phyloP scores from a whole-genome alignment of 2,888 invertebrate species.

The Amphipyra berbera region DNA sequence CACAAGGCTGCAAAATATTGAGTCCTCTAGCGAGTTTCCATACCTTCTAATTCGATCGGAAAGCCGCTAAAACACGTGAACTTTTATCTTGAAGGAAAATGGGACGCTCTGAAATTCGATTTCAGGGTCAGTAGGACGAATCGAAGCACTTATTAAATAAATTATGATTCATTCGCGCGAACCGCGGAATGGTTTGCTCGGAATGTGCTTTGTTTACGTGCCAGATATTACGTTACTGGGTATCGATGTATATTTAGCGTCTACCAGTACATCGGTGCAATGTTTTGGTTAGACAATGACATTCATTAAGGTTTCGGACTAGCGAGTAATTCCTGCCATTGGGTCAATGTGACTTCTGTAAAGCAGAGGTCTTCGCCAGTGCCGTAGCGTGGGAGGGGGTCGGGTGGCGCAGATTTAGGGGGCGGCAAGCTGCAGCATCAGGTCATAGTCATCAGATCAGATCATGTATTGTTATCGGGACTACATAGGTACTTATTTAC shows the following conservation, averaged over 20 bases:
- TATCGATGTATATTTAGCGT: constrained; percentile 43
- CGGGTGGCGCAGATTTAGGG: too few relatives aligned
- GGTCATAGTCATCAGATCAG: too few relatives aligned
- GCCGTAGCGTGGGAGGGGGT: too few relatives aligned
- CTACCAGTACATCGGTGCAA: constrained; percentile 13
- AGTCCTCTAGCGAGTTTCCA: too few relatives aligned
- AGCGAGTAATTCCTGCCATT: background rate
- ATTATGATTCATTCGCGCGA: constrained; percentile 56
- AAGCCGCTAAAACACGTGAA: too few relatives aligned
- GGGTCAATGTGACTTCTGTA: too few relatives aligned
- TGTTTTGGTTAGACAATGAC: constrained; percentile 32
- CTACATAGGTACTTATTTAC: too few relatives aligned
- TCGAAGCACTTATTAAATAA: constrained; percentile 52
- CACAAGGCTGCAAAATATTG: too few relatives aligned
- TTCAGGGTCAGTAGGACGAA: constrained; percentile 50
- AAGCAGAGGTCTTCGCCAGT: too few relatives aligned
- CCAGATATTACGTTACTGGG: constrained; percentile 43
- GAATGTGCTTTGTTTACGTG: constrained; percentile 52
- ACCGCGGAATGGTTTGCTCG: constrained; percentile 33
- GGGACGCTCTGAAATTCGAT: constrained; percentile 25
- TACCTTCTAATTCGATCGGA: too few relatives aligned
- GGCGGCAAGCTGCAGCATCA: too few relatives aligned
- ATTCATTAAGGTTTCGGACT: background rate
- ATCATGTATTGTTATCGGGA: too few relatives aligned
- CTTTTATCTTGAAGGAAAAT: constrained; percentile 1